A percentile compares a stretch with the other conserved stretches of the same genome.
phyloP scores from a whole-genome alignment of 2,888 invertebrate species.

The Papilio elwesi region DNA sequence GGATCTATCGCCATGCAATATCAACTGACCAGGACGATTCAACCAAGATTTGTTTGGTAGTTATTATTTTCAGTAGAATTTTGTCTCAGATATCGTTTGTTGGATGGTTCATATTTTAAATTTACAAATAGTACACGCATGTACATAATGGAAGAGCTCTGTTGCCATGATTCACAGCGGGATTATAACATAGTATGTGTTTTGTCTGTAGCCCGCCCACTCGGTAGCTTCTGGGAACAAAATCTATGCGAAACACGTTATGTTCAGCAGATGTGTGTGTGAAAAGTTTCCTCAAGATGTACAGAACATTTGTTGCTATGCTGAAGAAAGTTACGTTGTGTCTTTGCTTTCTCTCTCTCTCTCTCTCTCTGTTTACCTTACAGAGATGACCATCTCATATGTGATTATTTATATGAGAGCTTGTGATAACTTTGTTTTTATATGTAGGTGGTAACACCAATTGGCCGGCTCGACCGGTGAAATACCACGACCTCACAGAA shows the following conservation, averaged over 20 bases:
- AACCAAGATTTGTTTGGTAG: no score
- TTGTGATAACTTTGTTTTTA: no score
- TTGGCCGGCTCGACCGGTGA: no score
- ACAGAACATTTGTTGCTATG: conserved; percentile 8
- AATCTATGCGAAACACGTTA: conserved; percentile 39
- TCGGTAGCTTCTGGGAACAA: conserved; percentile 29
- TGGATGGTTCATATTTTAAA: neutral
- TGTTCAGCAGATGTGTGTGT: conserved; percentile 13
- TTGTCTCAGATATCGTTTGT: neutral
- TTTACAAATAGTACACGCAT: neutral
- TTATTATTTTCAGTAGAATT: no score
- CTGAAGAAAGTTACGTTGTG: neutral
- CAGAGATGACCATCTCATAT: no score
- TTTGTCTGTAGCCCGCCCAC: conserved; percentile 60
- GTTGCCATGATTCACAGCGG: conserved; percentile 50
- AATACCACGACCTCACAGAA: no score
- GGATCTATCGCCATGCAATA: no score
- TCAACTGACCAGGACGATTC: no score
- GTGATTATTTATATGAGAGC: no score
- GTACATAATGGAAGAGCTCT: conserved; percentile 27
- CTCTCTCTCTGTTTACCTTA: no score
- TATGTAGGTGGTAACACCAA: no score
- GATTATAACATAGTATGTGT: conserved; percentile 59
- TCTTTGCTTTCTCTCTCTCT: no score
- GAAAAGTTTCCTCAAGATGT: neutral